Conservation (phyloP, 2,888 invertebrate species). For the Candidula unifasciata region DNA sequence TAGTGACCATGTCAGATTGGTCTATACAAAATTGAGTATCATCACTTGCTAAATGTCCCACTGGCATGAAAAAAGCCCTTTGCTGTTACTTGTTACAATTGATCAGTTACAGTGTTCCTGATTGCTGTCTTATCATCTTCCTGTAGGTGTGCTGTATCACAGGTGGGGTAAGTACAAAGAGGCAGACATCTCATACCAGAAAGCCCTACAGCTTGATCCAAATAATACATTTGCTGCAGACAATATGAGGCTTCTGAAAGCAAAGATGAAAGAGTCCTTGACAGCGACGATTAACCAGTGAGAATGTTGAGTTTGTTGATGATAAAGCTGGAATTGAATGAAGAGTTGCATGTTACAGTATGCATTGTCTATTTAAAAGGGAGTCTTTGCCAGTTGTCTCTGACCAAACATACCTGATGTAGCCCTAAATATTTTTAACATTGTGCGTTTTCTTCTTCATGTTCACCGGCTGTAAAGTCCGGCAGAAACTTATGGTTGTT, state of each 20-base stretch:
- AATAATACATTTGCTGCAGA: conserved; percentile 58
- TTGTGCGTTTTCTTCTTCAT: too few relatives aligned
- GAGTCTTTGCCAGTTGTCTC: not conserved
- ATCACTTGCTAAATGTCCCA: too few relatives aligned
- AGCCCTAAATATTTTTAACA: too few relatives aligned
- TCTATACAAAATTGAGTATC: too few relatives aligned
- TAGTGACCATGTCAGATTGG: too few relatives aligned
- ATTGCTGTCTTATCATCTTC: not conserved
- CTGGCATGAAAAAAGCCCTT: too few relatives aligned
- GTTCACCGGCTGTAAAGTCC: too few relatives aligned
- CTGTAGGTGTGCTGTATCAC: conserved; percentile 70
- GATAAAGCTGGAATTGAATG: not conserved
- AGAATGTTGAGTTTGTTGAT: not conserved
- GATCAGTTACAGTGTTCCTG: not conserved
- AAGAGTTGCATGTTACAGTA: not conserved
- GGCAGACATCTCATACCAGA: conserved; percentile 87
- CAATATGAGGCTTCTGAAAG: conserved; percentile 67
- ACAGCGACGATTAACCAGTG: not conserved
- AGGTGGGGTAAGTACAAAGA: conserved; percentile 81
- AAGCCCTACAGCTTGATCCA: conserved; percentile 87
- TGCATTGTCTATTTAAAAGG: not conserved
- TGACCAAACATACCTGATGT: too few relatives aligned
- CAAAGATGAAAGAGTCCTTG: conserved; percentile 43
- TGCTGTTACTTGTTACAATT: too few relatives aligned
- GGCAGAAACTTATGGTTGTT: too few relatives aligned